Evolutionary conservation across 2,113 vertebrate species (phyloP), one percentile per base, ranked within the genome.

Genomic region (Pipa parva): DNA sequence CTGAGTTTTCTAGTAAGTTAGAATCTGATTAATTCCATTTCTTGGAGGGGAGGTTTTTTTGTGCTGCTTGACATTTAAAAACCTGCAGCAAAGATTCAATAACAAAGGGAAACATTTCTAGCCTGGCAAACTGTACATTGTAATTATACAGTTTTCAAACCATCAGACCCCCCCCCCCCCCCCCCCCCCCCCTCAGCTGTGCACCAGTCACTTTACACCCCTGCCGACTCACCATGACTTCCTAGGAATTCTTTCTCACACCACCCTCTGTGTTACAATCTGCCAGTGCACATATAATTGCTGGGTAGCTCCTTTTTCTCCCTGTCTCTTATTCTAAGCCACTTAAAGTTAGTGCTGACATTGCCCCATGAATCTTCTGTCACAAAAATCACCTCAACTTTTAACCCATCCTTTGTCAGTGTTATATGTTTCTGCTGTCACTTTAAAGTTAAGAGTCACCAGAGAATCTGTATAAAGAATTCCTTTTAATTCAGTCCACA

Each of bases 81-180:
- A 69, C 65, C 55, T 7, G 57, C 57, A 69, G 65, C 57, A 51
- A 69, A 60, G 65, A 60, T 52, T 57, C 46, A 29, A 48, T 59
- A 69, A 69, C 65, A 69, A 69, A 69, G 51, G 48, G 48, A 60
- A 69, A 57, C 59, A 60, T 69, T 55, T 69, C 33, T 52, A 51
- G 57, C 64, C 51, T 59, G 64, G 28, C 55, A 56, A 68, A 46
- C 45, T 36, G 57, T 54, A 33, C 48, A 25, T 69, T 52, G 57
- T 69, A 69, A 69, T 60, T 68, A 68, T 68, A 68, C 64, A 68
- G 64, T 59, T 68, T 56, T 68, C 59, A 68, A 68, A 59, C 64
- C 64, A 49, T 68, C 64, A 68, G 64, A 59, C 65, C 65, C 65
- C 65, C 65, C 27, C 31, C 46, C 55, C 37, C 45, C 46, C 29